These are phyloP conservation scores for Magallana gigas DNA, from an alignment of 1,140 invertebrate genomes.

Conservation along the genomic window DNA sequence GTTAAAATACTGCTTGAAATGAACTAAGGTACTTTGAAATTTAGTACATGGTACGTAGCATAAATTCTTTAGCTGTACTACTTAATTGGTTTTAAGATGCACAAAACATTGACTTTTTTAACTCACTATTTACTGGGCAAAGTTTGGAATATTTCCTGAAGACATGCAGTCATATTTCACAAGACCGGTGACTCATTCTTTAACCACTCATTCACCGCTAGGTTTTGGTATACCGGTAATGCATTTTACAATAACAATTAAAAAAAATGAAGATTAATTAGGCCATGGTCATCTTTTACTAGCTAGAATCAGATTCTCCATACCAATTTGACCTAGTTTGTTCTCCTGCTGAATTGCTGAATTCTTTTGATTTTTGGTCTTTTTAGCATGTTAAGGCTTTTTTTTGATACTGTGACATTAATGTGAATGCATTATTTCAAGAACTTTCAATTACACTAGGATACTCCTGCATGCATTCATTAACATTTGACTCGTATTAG, in stretches of 20 bases:
- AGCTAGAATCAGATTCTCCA: neutral
- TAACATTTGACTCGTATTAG: conserved; percentile 8
- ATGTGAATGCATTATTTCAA: conserved; percentile 23
- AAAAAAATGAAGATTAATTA: conserved; percentile 8
- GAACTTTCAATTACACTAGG: neutral
- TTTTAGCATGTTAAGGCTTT: neutral
- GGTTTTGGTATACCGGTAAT: neutral
- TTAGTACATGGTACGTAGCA: too few relatives aligned
- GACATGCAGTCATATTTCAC: neutral
- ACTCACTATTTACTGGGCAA: neutral
- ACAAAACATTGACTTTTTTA: too few relatives aligned
- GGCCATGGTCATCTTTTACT: neutral
- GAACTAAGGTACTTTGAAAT: too few relatives aligned
- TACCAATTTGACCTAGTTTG: conserved; percentile 4
- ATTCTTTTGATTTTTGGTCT: conserved; percentile 4
- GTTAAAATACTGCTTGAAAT: too few relatives aligned
- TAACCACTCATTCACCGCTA: neutral
- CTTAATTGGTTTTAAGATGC: too few relatives aligned
- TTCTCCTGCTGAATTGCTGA: neutral
- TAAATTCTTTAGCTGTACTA: too few relatives aligned
- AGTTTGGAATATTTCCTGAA: conserved; percentile 33
- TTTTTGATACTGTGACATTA: neutral
- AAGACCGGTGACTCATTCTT: neutral
- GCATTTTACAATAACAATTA: neutral
- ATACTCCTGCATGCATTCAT: conserved; percentile 10